Conservation (phyloP, 2,797 vertebrate species). For the Tapirus indicus region DNA sequence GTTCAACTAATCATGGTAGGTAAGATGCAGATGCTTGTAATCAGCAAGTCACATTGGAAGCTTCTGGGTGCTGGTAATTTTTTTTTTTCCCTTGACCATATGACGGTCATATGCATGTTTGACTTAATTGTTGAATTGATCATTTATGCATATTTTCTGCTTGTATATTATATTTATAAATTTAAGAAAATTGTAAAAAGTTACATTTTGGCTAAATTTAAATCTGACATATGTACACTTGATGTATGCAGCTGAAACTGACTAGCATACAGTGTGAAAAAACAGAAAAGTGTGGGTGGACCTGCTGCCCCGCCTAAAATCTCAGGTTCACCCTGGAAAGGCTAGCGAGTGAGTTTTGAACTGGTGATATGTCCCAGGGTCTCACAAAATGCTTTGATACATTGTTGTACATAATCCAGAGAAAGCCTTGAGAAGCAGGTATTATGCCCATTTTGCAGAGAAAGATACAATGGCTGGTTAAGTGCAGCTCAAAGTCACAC, state of each 20-base stretch:
- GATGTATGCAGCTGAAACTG: not conserved
- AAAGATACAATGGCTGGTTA: not conserved
- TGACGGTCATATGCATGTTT: no score
- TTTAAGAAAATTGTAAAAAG: not conserved
- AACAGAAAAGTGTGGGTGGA: not conserved
- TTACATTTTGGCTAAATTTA: not conserved
- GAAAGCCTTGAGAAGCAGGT: not conserved
- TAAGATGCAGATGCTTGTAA: not conserved
- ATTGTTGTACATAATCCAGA: not conserved
- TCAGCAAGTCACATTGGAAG: not conserved
- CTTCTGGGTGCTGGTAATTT: not conserved
- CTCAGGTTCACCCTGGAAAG: not conserved
- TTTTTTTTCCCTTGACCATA: not conserved
- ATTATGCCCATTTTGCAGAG: not conserved
- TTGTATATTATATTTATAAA: not conserved
- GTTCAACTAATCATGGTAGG: not conserved
- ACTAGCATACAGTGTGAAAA: fast-evolving
- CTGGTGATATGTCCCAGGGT: fast-evolving
- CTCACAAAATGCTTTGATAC: not conserved
- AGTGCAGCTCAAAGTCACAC: not conserved
- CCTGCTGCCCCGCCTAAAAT: not conserved
- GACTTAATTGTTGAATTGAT: not conserved
- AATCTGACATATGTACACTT: no score
- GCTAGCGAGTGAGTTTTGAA: not conserved
- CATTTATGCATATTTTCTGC: not conserved